phyloP scores from a whole-genome alignment of 1,140 invertebrate species.

The Bombus sylvicola region DNA sequence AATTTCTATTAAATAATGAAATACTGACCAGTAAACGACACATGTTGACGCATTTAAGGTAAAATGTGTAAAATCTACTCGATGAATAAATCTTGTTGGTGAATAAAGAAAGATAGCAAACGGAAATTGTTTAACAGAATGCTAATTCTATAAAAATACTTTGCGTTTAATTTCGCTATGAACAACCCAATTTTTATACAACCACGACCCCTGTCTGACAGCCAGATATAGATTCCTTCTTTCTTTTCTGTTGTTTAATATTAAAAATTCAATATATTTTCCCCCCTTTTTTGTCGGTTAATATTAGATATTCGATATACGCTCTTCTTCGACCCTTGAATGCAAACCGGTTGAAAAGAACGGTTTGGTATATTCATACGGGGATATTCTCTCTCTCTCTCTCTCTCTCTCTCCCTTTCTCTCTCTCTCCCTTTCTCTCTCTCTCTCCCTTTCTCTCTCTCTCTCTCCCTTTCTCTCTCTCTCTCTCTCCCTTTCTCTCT shows the following conservation, averaged over 20 bases:
- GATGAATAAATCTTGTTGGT: too few relatives aligned
- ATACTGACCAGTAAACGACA: too few relatives aligned
- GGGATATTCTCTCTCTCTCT: not conserved
- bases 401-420: too few relatives aligned
- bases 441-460: rapidly evolving
- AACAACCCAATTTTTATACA: not conserved
- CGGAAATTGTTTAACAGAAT: not conserved
- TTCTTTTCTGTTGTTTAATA: not conserved
- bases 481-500: too few relatives aligned
- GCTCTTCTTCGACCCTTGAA: not conserved
- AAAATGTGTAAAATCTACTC: too few relatives aligned
- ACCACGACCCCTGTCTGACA: not conserved
- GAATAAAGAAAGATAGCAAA: too few relatives aligned
- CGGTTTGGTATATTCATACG: not conserved
- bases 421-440: rapidly evolving
- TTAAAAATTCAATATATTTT: not conserved
- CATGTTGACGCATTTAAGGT: too few relatives aligned
- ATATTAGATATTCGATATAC: not conserved
- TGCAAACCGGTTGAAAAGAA: not conserved
- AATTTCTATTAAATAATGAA: too few relatives aligned
- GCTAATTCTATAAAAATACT: not conserved
- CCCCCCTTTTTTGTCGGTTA: not conserved
- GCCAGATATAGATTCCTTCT: not conserved
- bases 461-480: too few relatives aligned
- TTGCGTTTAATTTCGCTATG: not conserved